Conservation (phyloP, 2,797 vertebrate species). For the Pseudotriccus pelzelni region DNA sequence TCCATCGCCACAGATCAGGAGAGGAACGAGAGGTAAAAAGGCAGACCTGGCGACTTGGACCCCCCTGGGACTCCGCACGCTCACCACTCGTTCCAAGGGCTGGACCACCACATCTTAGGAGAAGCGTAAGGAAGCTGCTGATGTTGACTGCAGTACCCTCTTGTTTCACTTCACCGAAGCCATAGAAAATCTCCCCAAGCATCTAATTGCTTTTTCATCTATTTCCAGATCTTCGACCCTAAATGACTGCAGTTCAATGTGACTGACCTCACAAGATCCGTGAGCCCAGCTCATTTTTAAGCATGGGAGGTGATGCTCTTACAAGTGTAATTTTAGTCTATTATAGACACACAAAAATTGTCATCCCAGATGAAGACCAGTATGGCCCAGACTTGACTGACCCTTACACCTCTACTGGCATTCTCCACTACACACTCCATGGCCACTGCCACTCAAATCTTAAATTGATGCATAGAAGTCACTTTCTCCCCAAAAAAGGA, state of each 20-base stretch:
- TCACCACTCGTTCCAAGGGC: rapidly evolving
- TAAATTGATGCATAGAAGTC: not conserved
- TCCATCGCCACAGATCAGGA: rapidly evolving
- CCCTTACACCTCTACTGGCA: not conserved
- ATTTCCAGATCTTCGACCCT: rapidly evolving
- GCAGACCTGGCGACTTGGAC: rapidly evolving
- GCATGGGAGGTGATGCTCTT: not conserved
- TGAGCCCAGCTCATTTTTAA: not conserved
- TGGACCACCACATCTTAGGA: too few species aligned
- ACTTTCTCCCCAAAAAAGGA: not conserved
- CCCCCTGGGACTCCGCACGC: rapidly evolving
- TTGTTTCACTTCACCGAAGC: not conserved
- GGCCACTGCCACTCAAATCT: not conserved
- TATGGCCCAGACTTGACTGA: rapidly evolving
- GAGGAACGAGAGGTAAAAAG: rapidly evolving
- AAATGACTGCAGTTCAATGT: not conserved
- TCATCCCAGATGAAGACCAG: not conserved
- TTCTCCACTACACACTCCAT: not conserved
- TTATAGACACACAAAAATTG: too few species aligned
- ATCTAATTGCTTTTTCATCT: not conserved
- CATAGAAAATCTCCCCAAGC: not conserved
- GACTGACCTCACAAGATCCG: not conserved
- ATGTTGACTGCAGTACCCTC: too few species aligned
- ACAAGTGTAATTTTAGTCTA: not conserved
- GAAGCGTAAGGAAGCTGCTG: not conserved